Evolutionary conservation across 2,797 vertebrate genomes (phyloP).

Genomic region (Lophius americanus): DNA sequence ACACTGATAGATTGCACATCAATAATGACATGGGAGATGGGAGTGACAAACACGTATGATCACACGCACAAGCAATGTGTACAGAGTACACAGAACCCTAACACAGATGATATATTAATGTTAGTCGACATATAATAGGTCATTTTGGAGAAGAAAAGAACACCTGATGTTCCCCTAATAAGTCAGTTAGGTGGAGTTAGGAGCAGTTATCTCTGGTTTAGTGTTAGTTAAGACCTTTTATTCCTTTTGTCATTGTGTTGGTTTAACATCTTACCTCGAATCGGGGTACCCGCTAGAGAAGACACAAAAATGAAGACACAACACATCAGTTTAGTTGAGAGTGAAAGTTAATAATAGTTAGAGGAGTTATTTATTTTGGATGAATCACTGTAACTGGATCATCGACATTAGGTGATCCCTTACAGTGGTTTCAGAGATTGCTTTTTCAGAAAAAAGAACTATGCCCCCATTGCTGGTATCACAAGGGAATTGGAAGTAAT

Average conservation of each 20-base stretch:
- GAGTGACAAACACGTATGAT: constrained; percentile 40
- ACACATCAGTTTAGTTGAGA: constrained; percentile 83
- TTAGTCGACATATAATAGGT: constrained; percentile 35
- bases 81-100: constrained; percentile 52
- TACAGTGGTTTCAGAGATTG: constrained; percentile 19
- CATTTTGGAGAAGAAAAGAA: constrained; percentile 22
- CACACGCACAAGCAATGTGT: constrained; percentile 45
- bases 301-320: constrained; percentile 91
- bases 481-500: constrained; percentile 54
- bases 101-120: constrained; percentile 58
- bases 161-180: constrained; percentile 33
- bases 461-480: constrained; percentile 68
- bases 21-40: constrained; percentile 37
- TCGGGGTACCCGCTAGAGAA: constrained; percentile 96
- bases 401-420: constrained; percentile 53
- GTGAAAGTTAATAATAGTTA: constrained; percentile 75
- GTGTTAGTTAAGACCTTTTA: constrained; percentile 50
- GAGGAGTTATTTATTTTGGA: constrained; percentile 61
- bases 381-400: constrained; percentile 53
- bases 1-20: constrained; percentile 50
- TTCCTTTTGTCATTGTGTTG: constrained; percentile 39
- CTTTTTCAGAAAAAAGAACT: not conserved
- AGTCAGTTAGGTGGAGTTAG: constrained; percentile 49
- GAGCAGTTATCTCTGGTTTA: constrained; percentile 65
- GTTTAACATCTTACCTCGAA: constrained; percentile 94